Percentiles rank a stretch among this genome's conserved stretches.
phyloP scores from a whole-genome alignment of 2,888 invertebrate species.

The Drosophila differens region DNA sequence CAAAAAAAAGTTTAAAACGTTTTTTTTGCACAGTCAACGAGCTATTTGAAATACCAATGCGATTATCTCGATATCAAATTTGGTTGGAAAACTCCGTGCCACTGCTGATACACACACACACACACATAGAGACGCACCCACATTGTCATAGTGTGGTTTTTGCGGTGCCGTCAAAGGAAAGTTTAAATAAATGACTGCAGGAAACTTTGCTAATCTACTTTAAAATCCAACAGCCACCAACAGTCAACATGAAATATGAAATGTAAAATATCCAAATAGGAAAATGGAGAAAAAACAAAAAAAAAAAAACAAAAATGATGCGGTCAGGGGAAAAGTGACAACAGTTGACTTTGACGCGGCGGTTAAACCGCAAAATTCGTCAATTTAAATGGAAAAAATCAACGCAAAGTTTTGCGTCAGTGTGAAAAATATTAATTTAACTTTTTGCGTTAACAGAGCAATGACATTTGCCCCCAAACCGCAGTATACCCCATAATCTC shows the following conservation, averaged over 20 bases:
- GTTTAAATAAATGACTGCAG: slow-evolving; percentile 72
- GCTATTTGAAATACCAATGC: slow-evolving; percentile 36
- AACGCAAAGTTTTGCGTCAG: slow-evolving; percentile 47
- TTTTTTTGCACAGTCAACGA: slow-evolving; percentile 25
- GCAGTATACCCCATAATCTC: slow-evolving; percentile 6
- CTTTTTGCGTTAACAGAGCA: slow-evolving; percentile 74
- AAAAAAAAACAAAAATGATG: background rate
- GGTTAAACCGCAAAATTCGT: slow-evolving; percentile 75
- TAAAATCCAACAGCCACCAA: slow-evolving; percentile 47
- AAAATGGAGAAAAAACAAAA: slow-evolving; percentile 6
- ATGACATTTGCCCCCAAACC: slow-evolving; percentile 55
- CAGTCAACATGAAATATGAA: slow-evolving; percentile 42
- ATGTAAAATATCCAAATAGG: slow-evolving; percentile 44
- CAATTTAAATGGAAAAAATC: slow-evolving; percentile 61
- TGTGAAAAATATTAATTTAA: slow-evolving; percentile 79
- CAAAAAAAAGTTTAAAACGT: background rate
- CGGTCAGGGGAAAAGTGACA: slow-evolving; percentile 40
- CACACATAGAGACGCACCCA: background rate
- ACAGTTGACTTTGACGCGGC: slow-evolving; percentile 72
- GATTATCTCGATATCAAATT: slow-evolving; percentile 55
- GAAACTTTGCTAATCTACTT: slow-evolving; percentile 76
- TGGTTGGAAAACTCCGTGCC: slow-evolving; percentile 3
- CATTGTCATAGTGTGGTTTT: slow-evolving; percentile 23
- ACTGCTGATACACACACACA: background rate
- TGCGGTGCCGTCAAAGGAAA: slow-evolving; percentile 49